Base-by-base conservation (phyloP, 2,888 invertebrate genomes). In the Limnephilus marmoratus region DNA sequence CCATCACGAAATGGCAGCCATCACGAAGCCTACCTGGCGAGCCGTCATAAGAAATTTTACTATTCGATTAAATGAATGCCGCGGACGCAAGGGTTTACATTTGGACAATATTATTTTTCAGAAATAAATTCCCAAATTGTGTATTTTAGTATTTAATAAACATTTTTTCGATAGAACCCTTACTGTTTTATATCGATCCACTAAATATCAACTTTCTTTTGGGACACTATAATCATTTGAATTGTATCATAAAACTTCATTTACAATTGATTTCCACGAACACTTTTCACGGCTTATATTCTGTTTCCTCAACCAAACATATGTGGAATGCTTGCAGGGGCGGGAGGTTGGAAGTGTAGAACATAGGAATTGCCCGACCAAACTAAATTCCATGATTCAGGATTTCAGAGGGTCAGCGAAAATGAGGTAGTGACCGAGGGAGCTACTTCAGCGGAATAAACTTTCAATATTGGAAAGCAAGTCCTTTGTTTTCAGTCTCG, bases 401-500 rank as follows among this genome's bases (percentile, higher is more conserved):
- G 68, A 86, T 86, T 86, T 45, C 29, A 49, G 29, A 13, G 37
- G 37, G 86, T 86, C 86, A 45, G 86, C 86, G 86, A 86, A 86
- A 86, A 86, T 86, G 29, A 45, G 45, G 45, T 49, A 29, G 45
- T 45, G 86, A 13, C 86, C 86, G 86, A 49, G 86, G 29, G 13
- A 86, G 86, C 86, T 49, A 29, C 86, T 86, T 86, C 86, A 86
- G 86, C 86, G 86, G 86, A 86, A 86, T 86, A 86, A 86, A 86
- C 86, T 86, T 86, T 86, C 86, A 86, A 86, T 86, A 86, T 86
- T 49, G 86, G 45, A 49, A 86, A 41, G 45, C 29, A 86, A 86
- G 45, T 86, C 86, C 86, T 86, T 86, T 86, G 86, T 86, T 86
- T 86, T 86, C 86, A 45, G 86, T 86, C 86, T 86, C 86, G 86